These are phyloP conservation scores for Ceratina japonica DNA, from an alignment of 1,140 invertebrate species.

Conservation along the genomic window DNA sequence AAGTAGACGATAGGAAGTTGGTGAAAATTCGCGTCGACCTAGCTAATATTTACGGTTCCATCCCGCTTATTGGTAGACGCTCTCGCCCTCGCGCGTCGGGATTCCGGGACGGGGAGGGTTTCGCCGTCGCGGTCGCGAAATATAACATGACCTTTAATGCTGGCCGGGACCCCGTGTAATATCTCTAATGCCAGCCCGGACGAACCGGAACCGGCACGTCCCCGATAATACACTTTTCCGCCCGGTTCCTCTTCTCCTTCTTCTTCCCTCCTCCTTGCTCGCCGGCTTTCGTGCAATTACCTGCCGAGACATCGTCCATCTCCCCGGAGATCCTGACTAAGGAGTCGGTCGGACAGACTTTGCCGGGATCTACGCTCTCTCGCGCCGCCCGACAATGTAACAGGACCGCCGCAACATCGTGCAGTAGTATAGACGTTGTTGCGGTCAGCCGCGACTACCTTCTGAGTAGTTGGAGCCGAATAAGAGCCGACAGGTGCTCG, in stretches of 20 bases:
- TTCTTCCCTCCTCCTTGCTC: constrained; percentile 39
- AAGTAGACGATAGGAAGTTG: not conserved
- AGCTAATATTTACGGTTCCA: constrained; percentile 36
- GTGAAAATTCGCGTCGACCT: not conserved
- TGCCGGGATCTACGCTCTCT: constrained; percentile 51
- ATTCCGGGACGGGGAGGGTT: not conserved
- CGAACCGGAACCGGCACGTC: constrained; percentile 39
- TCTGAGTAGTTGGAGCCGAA: constrained; percentile 66
- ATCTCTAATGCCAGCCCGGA: constrained; percentile 43
- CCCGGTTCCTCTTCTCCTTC: constrained; percentile 4
- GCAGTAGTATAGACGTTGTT: constrained; percentile 72
- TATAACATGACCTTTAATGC: constrained; percentile 41
- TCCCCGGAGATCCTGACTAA: constrained; percentile 60
- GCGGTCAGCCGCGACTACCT: constrained; percentile 69
- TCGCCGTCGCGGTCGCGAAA: constrained; percentile 33
- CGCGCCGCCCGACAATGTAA: constrained; percentile 50
- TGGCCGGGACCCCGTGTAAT: constrained; percentile 33
- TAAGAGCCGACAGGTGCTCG: constrained; percentile 64
- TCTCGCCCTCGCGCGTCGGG: not conserved
- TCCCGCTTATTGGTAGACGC: constrained; percentile 33
- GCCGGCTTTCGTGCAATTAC: constrained; percentile 70
- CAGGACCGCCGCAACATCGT: constrained; percentile 21
- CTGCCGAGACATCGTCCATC: constrained; percentile 63
- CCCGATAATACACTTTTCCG: constrained; percentile 56
- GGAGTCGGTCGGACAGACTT: constrained; percentile 48